Evolutionary conservation across 2,797 vertebrate genomes (phyloP).

Genomic region (Loriculus beryllinus): DNA sequence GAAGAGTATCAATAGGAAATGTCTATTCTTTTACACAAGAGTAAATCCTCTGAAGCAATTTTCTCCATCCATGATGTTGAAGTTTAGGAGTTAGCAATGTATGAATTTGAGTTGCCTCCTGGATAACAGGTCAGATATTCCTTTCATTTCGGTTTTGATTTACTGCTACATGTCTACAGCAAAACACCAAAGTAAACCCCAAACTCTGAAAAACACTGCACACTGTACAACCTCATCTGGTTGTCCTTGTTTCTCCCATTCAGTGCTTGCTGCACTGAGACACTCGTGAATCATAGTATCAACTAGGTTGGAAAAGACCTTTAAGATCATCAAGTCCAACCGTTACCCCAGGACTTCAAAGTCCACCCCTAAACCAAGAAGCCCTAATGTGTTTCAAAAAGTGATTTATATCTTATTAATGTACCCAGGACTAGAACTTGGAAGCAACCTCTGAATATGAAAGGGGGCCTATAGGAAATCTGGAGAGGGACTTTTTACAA

Average conservation of each 20-base stretch:
- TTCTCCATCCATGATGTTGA: neutral
- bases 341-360: neutral
- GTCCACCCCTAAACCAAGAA: neutral
- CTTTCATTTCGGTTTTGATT: neutral
- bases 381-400: neutral
- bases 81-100: neutral
- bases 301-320: neutral
- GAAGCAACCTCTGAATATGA: neutral
- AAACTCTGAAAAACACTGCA: neutral
- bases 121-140: neutral
- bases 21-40: neutral
- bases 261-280: neutral
- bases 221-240: too few relatives aligned
- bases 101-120: neutral
- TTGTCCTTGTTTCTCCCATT: neutral
- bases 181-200: neutral
- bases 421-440: neutral
- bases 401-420: neutral
- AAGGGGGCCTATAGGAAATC: neutral
- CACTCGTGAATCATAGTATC: neutral
- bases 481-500: neutral
- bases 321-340: neutral
- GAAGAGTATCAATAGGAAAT: neutral
- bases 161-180: neutral
- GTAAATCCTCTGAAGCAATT: neutral